These are phyloP conservation scores for Argyrosomus regius DNA, from an alignment of 2,797 vertebrate genomes.

Conservation along the genomic window DNA sequence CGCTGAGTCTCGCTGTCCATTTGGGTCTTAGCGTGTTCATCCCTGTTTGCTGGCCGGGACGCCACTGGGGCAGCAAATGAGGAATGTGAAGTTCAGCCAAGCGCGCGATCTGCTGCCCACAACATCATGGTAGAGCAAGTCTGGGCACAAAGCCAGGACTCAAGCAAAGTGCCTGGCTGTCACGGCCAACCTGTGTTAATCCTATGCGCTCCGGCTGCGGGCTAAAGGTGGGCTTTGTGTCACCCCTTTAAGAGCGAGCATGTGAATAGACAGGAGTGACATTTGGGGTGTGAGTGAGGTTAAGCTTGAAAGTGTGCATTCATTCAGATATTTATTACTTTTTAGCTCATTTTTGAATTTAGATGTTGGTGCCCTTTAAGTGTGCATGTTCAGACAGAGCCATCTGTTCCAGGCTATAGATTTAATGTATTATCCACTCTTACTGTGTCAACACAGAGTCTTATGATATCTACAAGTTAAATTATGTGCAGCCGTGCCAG, in stretches of 20 bases:
- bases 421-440: constrained; percentile 50
- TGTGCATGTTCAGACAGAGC: constrained; percentile 34
- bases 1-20: background rate
- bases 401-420: constrained; percentile 65
- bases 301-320: constrained; percentile 13
- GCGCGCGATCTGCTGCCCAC: constrained; percentile 67
- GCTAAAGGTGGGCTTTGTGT: constrained; percentile 49
- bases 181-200: constrained; percentile 45
- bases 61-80: constrained; percentile 72
- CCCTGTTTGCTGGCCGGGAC: constrained; percentile 52
- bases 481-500: constrained; percentile 25
- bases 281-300: constrained; percentile 10
- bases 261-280: constrained; percentile 1
- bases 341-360: constrained; percentile 39
- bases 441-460: constrained; percentile 32
- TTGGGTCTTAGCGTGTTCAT: constrained; percentile 39
- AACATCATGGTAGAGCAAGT: constrained; percentile 60
- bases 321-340: constrained; percentile 36
- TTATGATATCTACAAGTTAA: constrained; percentile 39
- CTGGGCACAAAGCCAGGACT: constrained; percentile 65
- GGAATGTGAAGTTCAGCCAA: constrained; percentile 70
- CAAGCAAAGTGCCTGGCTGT: constrained; percentile 56
- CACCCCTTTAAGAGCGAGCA: constrained; percentile 28
- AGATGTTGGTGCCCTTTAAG: constrained; percentile 31
- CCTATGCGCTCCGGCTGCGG: constrained; percentile 25